Conservation (phyloP, 2,888 invertebrate species). For the Galeruca laticollis region DNA sequence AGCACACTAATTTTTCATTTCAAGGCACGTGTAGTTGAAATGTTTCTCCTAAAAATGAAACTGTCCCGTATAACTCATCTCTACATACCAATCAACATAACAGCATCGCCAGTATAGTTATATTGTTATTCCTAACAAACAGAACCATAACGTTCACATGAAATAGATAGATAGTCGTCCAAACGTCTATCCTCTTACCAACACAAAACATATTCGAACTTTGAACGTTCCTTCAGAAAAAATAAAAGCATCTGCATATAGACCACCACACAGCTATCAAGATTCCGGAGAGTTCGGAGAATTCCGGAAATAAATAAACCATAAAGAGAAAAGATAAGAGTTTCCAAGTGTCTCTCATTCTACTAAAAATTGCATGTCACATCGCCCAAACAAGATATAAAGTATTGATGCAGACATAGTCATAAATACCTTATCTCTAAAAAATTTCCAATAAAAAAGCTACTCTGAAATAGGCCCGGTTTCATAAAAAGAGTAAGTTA, state of each 20-base stretch:
- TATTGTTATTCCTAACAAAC: slow-evolving; percentile 6
- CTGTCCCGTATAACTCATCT: no score
- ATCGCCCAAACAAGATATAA: slow-evolving; percentile 41
- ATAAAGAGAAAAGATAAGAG: slow-evolving; percentile 43
- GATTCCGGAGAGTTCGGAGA: slow-evolving; percentile 21
- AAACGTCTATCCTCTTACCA: slow-evolving; percentile 17
- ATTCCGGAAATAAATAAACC: slow-evolving; percentile 44
- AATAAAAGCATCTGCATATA: slow-evolving; percentile 33
- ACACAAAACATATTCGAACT: slow-evolving; percentile 12
- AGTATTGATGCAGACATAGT: slow-evolving; percentile 42
- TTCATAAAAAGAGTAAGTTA: background rate
- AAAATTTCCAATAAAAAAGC: slow-evolving; percentile 40
- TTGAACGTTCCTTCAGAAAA: background rate
- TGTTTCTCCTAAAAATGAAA: no score
- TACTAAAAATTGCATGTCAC: slow-evolving; percentile 47
- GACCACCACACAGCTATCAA: slow-evolving; percentile 23
- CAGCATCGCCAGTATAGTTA: background rate
- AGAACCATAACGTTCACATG: background rate
- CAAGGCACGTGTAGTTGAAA: no score
- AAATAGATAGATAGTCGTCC: background rate
- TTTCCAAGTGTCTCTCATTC: slow-evolving; percentile 35
- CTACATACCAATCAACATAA: background rate
- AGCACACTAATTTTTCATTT: no score
- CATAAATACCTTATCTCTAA: slow-evolving; percentile 51
- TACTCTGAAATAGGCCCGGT: slow-evolving; percentile 6